Conservation (phyloP, 2,888 invertebrate species). For the Clostera curtula region DNA sequence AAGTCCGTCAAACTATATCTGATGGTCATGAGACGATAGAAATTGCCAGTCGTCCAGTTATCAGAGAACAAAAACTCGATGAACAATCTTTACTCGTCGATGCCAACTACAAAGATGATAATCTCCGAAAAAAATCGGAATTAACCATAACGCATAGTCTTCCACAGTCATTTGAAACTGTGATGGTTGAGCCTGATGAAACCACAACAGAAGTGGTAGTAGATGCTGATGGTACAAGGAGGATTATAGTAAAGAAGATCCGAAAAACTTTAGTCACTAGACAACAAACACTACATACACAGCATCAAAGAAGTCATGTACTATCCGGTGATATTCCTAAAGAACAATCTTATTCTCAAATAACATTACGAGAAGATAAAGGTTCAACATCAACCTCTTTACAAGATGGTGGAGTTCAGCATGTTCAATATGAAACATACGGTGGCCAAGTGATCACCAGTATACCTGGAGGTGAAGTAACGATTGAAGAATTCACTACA, state of each 20-base stretch:
- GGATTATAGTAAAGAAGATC: slow-evolving; percentile 84
- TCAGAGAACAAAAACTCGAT: slow-evolving; percentile 57
- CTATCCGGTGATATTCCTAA: slow-evolving; percentile 75
- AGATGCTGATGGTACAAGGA: slow-evolving; percentile 86
- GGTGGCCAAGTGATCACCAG: slow-evolving; percentile 78
- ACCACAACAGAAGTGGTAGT: slow-evolving; percentile 88
- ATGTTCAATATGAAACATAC: slow-evolving; percentile 77
- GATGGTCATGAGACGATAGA: slow-evolving; percentile 82
- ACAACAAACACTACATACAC: slow-evolving; percentile 78
- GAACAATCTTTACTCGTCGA: slow-evolving; percentile 81
- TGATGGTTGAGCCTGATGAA: slow-evolving; percentile 87
- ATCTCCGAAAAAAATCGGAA: slow-evolving; percentile 76
- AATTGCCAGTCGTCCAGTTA: slow-evolving; percentile 78
- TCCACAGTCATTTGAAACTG: slow-evolving; percentile 86
- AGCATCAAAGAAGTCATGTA: slow-evolving; percentile 72
- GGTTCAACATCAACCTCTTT: slow-evolving; percentile 73
- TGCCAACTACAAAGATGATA: slow-evolving; percentile 79
- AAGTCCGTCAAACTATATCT: slow-evolving; percentile 77
- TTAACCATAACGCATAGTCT: slow-evolving; percentile 81
- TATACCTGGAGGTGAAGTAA: slow-evolving; percentile 77
- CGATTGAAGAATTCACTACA: slow-evolving; percentile 79
- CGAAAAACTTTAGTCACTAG: slow-evolving; percentile 79
- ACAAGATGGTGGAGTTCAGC: slow-evolving; percentile 78
- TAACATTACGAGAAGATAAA: slow-evolving; percentile 79
- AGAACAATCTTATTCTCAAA: slow-evolving; percentile 79